phyloP scores from a whole-genome alignment of 2,888 invertebrate genomes.

The Nephrotoma flavescens region DNA sequence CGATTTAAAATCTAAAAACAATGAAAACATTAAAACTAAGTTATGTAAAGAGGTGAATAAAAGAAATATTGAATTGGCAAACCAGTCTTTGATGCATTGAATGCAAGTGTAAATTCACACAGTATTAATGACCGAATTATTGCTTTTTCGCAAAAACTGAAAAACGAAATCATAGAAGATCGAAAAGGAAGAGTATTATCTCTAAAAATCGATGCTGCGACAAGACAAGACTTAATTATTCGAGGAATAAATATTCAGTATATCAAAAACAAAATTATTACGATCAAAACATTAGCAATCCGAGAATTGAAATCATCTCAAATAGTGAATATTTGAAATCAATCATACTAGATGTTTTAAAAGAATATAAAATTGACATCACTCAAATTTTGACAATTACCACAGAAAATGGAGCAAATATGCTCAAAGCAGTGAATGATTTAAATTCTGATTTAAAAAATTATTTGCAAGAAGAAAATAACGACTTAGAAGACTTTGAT shows the following conservation, averaged over 20 bases:
- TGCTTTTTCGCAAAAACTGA: constrained; percentile 8
- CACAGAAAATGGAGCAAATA: constrained; percentile 10
- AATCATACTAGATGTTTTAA: constrained; percentile 11
- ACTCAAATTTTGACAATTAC: constrained; percentile 13
- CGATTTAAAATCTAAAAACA: background rate
- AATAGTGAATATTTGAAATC: constrained; percentile 11
- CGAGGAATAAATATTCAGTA: constrained; percentile 12
- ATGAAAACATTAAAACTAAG: background rate
- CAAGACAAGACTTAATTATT: constrained; percentile 9
- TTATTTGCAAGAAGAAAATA: too few relatives aligned
- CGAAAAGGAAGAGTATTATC: constrained; percentile 11
- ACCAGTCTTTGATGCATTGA: constrained; percentile 11
- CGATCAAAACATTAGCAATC: constrained; percentile 12
- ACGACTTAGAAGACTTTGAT: background rate
- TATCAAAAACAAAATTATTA: constrained; percentile 9
- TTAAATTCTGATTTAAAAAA: constrained; percentile 7
- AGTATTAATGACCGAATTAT: constrained; percentile 11
- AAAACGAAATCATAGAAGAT: constrained; percentile 9
- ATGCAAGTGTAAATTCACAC: constrained; percentile 9
- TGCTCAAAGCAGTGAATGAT: constrained; percentile 4
- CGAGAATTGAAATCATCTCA: constrained; percentile 10
- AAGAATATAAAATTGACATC: constrained; percentile 11
- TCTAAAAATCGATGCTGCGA: constrained; percentile 13
- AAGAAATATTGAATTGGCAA: constrained; percentile 11
- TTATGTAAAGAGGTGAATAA: constrained; percentile 8